Evolutionary conservation across 2,888 invertebrate species (phyloP), one percentile per base, ranked within the genome.

Genomic region (Tetropium fuscum): DNA sequence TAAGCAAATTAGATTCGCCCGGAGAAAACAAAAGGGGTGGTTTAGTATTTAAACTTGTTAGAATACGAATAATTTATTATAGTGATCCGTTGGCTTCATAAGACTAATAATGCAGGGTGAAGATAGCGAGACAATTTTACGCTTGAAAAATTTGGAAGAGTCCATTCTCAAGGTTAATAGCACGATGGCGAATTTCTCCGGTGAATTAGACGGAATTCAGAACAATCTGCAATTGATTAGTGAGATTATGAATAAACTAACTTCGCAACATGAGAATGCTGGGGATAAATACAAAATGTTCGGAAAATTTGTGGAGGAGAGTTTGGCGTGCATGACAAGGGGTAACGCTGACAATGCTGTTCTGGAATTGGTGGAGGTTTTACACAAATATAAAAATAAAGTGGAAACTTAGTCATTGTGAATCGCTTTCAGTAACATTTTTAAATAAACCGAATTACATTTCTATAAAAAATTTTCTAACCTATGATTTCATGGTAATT

Each of bases 291-390:
- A 67, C 44, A 63, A 61, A 51, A 54, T 63, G 18, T 68, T 70
- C 36, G 60, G 64, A 2, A 67, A 63, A 45, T 70, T 70, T 40
- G 66, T 70, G 1, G 63, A 65, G 30, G 65, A 68, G 16, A 70
- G 60, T 54, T 61, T 70, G 53, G 27, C 40, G 6, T 40, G 40
- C 1, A 66, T 70, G 63, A 38, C 62, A 7, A 48, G 58, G 34
- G 53, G 36, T 6, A 64, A 67, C 15, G 65, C 64, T 13, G 68
- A 70, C 5, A 55, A 60, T 19, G 68, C 61, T 0, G 68, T 70
- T 10, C 45, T 68, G 27, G 70, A 70, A 58, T 68, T 70, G 36
- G 67, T 70, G 25, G 68, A 70, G 38, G 40, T 68, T 54, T 57
- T 70, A 30, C 67, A 64, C 48, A 70, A 70, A 56, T 65, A 70